Percentiles rank a stretch among this genome's conserved stretches.
These are phyloP conservation scores for Slavum lentiscoides DNA, from an alignment of 2,888 invertebrate species.

Conservation along the genomic window DNA sequence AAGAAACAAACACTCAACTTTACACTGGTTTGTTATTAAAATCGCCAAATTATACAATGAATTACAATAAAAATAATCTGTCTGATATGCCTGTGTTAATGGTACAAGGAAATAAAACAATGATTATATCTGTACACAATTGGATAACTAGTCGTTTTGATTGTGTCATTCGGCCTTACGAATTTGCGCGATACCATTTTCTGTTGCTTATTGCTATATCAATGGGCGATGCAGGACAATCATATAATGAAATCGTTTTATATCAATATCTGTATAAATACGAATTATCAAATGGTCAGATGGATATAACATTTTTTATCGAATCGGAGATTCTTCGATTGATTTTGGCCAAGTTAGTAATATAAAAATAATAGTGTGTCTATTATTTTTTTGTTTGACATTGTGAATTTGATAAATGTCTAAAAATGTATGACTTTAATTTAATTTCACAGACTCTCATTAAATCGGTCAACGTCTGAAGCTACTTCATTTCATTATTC, in stretches of 20 bases:
- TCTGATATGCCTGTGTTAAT: conserved; percentile 39
- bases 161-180: conserved; percentile 31
- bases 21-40: conserved; percentile 37
- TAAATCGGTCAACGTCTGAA: conserved; percentile 10
- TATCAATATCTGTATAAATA: conserved; percentile 30
- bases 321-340: conserved; percentile 37
- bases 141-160: conserved; percentile 38
- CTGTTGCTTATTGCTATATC: conserved; percentile 42
- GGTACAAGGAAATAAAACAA: conserved; percentile 36
- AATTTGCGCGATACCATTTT: conserved; percentile 27
- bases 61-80: conserved; percentile 31
- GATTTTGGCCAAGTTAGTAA: conserved; percentile 24
- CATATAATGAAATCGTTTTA: conserved; percentile 34
- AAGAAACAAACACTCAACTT: not conserved
- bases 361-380: not conserved
- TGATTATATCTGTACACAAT: not conserved
- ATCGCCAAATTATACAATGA: conserved; percentile 25
- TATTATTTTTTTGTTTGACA: no score
- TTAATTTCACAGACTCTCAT: conserved; percentile 8
- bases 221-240: conserved; percentile 37
- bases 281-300: conserved; percentile 34
- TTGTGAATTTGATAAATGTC: not conserved
- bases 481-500: conserved; percentile 33
- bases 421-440: not conserved
- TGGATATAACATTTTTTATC: conserved; percentile 21